Conservation (phyloP, 2,888 invertebrate species). For the Agrochola lychnidis region DNA sequence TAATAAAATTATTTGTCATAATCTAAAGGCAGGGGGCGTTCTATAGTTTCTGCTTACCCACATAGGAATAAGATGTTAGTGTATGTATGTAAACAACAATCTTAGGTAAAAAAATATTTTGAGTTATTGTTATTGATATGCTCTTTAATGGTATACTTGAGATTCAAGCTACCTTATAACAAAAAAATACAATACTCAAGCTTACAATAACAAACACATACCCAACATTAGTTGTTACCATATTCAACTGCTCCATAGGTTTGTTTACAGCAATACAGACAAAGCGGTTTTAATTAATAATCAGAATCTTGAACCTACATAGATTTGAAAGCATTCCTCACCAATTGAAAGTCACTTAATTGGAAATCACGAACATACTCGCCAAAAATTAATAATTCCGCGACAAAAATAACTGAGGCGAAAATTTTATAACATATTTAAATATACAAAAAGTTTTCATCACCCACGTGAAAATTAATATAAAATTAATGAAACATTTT, state of each 20-base stretch:
- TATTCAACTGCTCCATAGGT: conserved; percentile 2
- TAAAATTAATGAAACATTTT: conserved; percentile 56
- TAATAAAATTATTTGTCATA: too few species aligned
- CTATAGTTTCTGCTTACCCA: too few species aligned
- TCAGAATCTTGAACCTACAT: conserved; percentile 14
- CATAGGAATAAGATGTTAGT: too few species aligned
- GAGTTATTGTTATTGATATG: neutral
- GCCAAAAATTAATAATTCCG: conserved; percentile 41
- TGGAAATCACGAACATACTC: conserved; percentile 22
- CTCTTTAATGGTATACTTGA: neutral
- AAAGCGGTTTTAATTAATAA: conserved; percentile 18
- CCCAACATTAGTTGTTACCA: neutral
- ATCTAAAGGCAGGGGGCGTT: too few species aligned
- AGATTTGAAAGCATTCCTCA: conserved; percentile 6
- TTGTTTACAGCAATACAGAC: conserved; percentile 12
- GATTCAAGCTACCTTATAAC: neutral
- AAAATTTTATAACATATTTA: conserved; percentile 30
- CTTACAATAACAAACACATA: conserved; percentile 19
- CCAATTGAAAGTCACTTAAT: conserved; percentile 33
- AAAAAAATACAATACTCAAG: conserved; percentile 3
- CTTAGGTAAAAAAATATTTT: neutral
- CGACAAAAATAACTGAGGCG: conserved; percentile 31
- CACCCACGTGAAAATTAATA: conserved; percentile 48
- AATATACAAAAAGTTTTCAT: conserved; percentile 38
- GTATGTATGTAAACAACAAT: too few species aligned